These are phyloP conservation scores for Scopus umbretta DNA, from an alignment of 2,113 vertebrate species.

Conservation along the genomic window DNA sequence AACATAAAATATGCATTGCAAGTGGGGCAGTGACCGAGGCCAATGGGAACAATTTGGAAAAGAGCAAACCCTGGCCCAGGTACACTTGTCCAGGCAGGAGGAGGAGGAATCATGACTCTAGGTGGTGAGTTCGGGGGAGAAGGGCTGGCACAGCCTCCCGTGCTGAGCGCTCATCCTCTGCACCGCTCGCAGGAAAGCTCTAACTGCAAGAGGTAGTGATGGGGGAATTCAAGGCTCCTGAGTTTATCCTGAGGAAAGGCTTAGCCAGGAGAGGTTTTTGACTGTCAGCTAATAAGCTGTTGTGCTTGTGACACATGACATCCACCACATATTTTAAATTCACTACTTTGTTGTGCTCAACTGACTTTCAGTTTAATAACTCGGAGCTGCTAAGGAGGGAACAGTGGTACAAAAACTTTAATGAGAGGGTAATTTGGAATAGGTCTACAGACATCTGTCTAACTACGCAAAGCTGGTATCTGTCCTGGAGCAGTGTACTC, in stretches of 20 bases:
- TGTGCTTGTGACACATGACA: neutral
- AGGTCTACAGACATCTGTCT: neutral
- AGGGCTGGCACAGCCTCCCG: rapidly evolving
- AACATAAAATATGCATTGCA: neutral
- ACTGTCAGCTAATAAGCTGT: neutral
- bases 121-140: neutral
- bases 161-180: neutral
- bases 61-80: neutral
- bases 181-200: neutral
- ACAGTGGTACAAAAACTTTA: neutral
- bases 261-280: neutral
- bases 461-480: neutral
- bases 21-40: neutral
- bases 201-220: neutral
- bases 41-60: neutral
- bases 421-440: neutral
- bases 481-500: neutral
- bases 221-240: neutral
- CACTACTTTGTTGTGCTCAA: neutral
- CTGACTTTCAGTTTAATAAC: neutral
- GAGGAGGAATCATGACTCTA: neutral
- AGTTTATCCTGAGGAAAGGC: neutral
- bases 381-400: neutral
- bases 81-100: rapidly evolving
- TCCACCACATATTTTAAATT: neutral